Conservation (phyloP, 1,140 invertebrate species). For the Lordiphosa mommai region DNA sequence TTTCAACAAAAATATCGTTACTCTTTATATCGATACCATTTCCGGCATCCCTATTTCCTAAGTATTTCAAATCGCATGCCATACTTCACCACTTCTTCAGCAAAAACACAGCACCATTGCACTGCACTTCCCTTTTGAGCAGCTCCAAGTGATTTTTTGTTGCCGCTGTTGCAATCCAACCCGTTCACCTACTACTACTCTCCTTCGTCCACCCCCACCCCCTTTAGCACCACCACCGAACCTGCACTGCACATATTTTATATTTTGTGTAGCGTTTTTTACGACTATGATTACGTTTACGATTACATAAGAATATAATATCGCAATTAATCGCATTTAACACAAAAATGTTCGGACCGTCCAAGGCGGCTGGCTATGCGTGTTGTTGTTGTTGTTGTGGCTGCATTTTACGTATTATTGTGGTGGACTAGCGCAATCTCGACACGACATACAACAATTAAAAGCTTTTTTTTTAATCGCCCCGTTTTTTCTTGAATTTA, state of each 20-base stretch:
- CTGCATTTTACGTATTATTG: constrained; percentile 10
- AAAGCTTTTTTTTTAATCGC: constrained; percentile 63
- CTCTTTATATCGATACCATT: too few species aligned
- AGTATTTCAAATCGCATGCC: too few species aligned
- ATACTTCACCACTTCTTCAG: too few species aligned
- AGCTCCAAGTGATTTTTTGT: constrained; percentile 7
- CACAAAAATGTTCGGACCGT: constrained; percentile 70
- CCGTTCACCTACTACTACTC: neutral
- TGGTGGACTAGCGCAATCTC: constrained; percentile 44
- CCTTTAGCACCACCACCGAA: neutral
- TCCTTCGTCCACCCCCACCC: neutral
- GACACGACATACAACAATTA: constrained; percentile 73
- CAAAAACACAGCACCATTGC: constrained; percentile 16
- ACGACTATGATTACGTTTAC: constrained; percentile 72
- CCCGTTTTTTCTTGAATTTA: constrained; percentile 72
- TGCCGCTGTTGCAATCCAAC: neutral
- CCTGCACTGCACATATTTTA: constrained; percentile 7
- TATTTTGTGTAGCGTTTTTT: constrained; percentile 65
- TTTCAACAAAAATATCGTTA: too few species aligned
- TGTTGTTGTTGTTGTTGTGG: constrained; percentile 33
- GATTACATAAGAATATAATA: constrained; percentile 78
- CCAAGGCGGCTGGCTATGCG: constrained; percentile 57
- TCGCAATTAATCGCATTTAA: constrained; percentile 77
- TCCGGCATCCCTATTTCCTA: too few species aligned
- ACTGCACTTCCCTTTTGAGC: constrained; percentile 28